phyloP scores from a whole-genome alignment of 2,113 vertebrate species.

The Marmota monax region DNA sequence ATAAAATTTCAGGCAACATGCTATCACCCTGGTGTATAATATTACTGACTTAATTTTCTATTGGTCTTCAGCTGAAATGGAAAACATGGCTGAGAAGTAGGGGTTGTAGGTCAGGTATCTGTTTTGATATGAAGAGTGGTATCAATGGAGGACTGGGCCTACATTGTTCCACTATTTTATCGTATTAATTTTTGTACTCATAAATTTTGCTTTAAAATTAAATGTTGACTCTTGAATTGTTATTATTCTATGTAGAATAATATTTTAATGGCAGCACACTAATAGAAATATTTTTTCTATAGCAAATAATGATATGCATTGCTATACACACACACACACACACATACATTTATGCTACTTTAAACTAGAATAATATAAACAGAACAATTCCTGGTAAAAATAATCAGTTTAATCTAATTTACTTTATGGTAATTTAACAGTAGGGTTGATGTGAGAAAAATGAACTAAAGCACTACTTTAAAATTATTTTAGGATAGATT shows the following conservation, averaged over 20 bases:
- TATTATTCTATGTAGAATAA: background rate
- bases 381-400: background rate
- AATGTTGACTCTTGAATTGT: background rate
- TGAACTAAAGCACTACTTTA: background rate
- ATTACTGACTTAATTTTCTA: background rate
- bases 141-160: rapidly evolving
- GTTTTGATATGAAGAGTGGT: background rate
- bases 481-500: background rate
- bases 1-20: background rate
- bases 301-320: background rate
- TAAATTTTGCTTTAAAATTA: slow-evolving; percentile 24
- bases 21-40: background rate
- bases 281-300: background rate
- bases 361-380: slow-evolving; percentile 1
- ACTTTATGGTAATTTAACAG: slow-evolving; percentile 11
- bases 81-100: background rate
- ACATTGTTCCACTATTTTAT: background rate
- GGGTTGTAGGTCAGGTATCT: background rate
- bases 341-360: background rate
- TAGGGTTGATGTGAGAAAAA: background rate
- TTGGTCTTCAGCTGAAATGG: background rate
- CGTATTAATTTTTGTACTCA: background rate
- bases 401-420: background rate
- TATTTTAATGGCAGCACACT: background rate
- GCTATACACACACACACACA: background rate